phyloP scores from a whole-genome alignment of 2,888 invertebrate genomes.

The Lapara coniferarum region DNA sequence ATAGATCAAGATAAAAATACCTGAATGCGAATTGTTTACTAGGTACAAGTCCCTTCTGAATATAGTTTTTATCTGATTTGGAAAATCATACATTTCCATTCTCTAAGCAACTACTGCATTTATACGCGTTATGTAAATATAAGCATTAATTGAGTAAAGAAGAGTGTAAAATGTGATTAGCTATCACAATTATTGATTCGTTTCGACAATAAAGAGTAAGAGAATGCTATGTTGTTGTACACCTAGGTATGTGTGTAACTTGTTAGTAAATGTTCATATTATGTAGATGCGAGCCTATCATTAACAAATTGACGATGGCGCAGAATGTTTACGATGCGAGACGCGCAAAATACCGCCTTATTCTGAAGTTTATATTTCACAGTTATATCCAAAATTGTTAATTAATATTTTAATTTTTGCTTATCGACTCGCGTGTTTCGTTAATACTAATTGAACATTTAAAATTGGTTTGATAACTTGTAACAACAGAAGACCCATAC shows the following conservation, averaged over 20 bases:
- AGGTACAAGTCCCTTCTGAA: too few species aligned
- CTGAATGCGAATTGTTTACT: too few species aligned
- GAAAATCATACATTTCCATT: too few species aligned
- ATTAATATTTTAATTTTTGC: too few species aligned
- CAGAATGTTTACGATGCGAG: constrained; percentile 46
- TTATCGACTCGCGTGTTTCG: too few species aligned
- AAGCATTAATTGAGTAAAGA: background rate
- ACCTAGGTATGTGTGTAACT: constrained; percentile 34
- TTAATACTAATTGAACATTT: background rate
- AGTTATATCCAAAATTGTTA: background rate
- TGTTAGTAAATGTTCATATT: constrained; percentile 60
- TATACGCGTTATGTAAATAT: background rate
- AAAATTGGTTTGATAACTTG: background rate
- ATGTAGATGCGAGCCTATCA: constrained; percentile 64
- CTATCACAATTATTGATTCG: constrained; percentile 1
- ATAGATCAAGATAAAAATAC: too few species aligned
- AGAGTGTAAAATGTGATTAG: constrained; percentile 1
- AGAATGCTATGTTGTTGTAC: constrained; percentile 12
- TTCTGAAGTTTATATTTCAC: constrained; percentile 13
- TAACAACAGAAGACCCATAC: background rate
- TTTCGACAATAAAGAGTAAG: constrained; percentile 4
- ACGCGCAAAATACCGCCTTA: constrained; percentile 29
- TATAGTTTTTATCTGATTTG: too few species aligned
- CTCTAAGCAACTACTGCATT: background rate
- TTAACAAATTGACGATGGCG: constrained; percentile 74